Evolutionary conservation across 2,888 invertebrate genomes (phyloP), one percentile per base, ranked within the genome.

Genomic region (Callyntrura sp.): DNA sequence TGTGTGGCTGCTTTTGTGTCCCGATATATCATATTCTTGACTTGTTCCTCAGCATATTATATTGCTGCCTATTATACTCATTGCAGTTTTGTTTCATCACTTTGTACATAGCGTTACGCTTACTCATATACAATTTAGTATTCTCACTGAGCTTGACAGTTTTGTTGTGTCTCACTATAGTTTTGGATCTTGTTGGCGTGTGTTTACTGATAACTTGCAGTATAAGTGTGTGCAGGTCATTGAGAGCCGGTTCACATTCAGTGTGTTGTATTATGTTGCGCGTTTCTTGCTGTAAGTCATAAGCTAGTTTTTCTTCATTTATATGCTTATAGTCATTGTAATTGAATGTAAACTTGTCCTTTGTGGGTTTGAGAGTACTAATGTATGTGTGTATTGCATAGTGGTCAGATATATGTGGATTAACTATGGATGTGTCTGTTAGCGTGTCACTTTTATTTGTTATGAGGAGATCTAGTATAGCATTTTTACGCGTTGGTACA

Each of bases 391-490:
- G 6, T 0, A 82, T 20, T 0, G 48, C 60, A 0, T 5, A 6
- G 17, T 83, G 88, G 20, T 88, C 88, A 0, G 88, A 88, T 3
- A 88, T 57, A 1, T 73, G 83, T 17, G 70, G 43, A 17, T 70
- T 8, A 5, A 43, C 11, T 8, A 88, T 76, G 6, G 9, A 11
- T 0, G 28, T 51, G 4, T 11, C 4, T 4, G 1, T 48, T 5
- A 25, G 48, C 5, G 20, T 3, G 1, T 23, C 23, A 0, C 12
- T 8, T 1, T 28, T 51, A 14, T 88, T 88, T 0, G 88, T 76
- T 11, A 88, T 76, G 17, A 83, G 25, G 14, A 88, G 17, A 51
- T 88, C 88, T 6, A 88, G 43, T 35, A 88, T 48, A 1, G 20
- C 25, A 51, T 76, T n/a, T 14, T 65, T 57, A n/a, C 88, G 12